These are phyloP conservation scores for Limnodromus scolopaceus DNA, from an alignment of 2,797 vertebrate genomes.

Conservation along the genomic window DNA sequence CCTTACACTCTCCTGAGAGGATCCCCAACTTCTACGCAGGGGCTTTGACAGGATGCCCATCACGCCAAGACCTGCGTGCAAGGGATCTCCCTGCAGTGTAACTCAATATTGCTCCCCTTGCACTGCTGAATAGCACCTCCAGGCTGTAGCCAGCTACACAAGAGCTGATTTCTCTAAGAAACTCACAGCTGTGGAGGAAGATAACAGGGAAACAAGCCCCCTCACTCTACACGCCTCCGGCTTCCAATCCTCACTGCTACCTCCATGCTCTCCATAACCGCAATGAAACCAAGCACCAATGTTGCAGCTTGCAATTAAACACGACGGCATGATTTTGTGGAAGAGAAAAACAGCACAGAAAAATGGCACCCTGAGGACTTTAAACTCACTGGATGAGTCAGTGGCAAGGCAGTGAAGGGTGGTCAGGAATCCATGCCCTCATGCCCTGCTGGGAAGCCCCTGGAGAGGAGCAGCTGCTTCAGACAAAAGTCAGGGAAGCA, in stretches of 20 bases:
- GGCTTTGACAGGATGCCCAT: background rate
- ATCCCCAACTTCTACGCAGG: background rate
- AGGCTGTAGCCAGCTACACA: background rate
- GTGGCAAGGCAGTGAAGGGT: background rate
- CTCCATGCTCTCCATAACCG: background rate
- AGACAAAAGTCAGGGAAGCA: background rate
- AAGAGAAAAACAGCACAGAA: background rate
- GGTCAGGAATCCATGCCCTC: background rate
- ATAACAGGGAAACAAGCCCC: background rate
- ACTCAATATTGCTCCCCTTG: background rate
- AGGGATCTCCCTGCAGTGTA: background rate
- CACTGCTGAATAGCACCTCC: background rate
- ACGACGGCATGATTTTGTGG: rapidly evolving
- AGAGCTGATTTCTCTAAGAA: background rate
- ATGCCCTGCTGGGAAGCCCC: background rate
- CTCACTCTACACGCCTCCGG: background rate
- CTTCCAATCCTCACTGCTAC: background rate
- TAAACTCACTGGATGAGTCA: background rate
- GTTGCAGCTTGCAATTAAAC: background rate
- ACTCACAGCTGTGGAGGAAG: background rate
- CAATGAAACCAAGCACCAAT: background rate
- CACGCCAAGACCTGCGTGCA: rapidly evolving
- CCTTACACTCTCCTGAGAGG: background rate
- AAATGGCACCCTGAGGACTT: background rate
- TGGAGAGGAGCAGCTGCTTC: background rate